Evolutionary conservation across 2,888 invertebrate genomes (phyloP).

Genomic region (Cantharis rustica): DNA sequence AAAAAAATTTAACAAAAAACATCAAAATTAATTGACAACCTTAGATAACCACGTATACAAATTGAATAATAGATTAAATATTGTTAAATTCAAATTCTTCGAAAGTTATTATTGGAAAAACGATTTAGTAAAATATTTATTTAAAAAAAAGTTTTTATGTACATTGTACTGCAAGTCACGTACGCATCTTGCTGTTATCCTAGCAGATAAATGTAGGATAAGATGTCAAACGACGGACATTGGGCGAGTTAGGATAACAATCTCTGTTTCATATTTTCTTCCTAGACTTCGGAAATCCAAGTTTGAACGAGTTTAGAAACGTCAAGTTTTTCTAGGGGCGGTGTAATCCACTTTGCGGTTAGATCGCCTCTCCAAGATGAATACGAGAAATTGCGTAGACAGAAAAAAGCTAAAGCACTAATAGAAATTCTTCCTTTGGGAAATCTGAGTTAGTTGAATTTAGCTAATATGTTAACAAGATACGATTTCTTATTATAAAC

Average conservation of each 20-base stretch:
- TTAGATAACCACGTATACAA: neutral
- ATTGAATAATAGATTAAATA: neutral
- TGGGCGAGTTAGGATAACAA: conserved; percentile 45
- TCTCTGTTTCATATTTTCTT: conserved; percentile 47
- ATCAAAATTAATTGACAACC: neutral
- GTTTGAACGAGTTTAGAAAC: conserved; percentile 34
- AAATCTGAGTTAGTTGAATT: conserved; percentile 41
- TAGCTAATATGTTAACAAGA: conserved; percentile 33
- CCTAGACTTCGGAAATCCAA: conserved; percentile 35
- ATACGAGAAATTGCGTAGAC: conserved; percentile 39
- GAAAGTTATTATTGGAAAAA: neutral
- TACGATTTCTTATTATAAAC: conserved; percentile 2
- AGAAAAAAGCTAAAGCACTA: conserved; percentile 34
- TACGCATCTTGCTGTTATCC: conserved; percentile 46
- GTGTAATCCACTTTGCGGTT: conserved; percentile 36
- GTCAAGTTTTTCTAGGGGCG: conserved; percentile 36
- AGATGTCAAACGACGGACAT: conserved; percentile 47
- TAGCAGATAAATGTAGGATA: conserved; percentile 47
- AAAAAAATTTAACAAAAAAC: neutral
- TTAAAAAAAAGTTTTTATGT: conserved; percentile 11
- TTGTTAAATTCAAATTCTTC: neutral
- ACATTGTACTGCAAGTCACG: conserved; percentile 42
- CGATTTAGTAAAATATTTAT: neutral
- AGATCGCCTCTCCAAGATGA: conserved; percentile 35
- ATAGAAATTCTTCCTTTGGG: conserved; percentile 43